Evolutionary conservation across 2,113 vertebrate species (phyloP).

Genomic region (Tauraco erythrolophus): DNA sequence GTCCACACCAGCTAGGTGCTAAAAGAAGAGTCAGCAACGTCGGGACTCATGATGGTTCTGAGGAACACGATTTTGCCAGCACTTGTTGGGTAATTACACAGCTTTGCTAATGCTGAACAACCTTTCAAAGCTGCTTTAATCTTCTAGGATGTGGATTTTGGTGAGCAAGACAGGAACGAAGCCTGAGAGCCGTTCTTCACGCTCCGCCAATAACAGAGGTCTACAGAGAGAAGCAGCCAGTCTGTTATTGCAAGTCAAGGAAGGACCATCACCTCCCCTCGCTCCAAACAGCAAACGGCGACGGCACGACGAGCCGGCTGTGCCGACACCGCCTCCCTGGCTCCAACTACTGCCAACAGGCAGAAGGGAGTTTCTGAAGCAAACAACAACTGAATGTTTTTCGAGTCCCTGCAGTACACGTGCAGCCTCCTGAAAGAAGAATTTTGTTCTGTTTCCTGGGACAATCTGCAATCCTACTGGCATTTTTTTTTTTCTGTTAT

Average conservation of each 20-base stretch:
- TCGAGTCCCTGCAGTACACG: background rate
- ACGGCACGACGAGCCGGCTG: background rate
- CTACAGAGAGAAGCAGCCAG: no score
- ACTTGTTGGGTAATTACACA: background rate
- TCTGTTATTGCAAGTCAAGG: background rate
- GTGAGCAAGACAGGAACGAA: background rate
- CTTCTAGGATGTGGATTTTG: background rate
- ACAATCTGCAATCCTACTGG: background rate
- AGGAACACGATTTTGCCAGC: background rate
- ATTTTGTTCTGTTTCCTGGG: background rate
- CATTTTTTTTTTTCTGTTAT: background rate
- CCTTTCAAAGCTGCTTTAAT: background rate
- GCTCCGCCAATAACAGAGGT: background rate
- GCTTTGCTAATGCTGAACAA: background rate
- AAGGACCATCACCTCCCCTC: background rate
- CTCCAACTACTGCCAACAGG: no score
- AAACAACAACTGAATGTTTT: background rate
- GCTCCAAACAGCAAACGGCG: background rate
- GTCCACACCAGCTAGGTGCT: background rate
- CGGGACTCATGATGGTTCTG: background rate
- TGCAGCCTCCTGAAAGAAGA: background rate
- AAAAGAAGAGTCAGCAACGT: background rate
- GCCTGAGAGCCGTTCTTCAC: background rate
- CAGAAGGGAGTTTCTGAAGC: background rate
- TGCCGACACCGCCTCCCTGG: fast-evolving